Conservation (phyloP, 2,113 vertebrate genomes). For the Pithys albifrons region DNA sequence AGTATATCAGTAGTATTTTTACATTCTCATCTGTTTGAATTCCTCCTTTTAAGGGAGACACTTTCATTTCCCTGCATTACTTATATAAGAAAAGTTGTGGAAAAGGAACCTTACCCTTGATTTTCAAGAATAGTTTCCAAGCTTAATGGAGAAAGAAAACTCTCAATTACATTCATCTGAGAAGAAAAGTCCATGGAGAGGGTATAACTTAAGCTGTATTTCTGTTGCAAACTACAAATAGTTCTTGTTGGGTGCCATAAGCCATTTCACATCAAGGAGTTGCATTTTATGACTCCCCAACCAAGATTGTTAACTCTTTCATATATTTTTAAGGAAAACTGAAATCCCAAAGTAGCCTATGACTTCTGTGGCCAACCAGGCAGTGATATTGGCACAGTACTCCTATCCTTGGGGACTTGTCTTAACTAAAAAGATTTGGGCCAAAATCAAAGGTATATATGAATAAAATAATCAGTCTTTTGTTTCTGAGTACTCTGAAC, state of each 20-base stretch:
- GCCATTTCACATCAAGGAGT: background rate
- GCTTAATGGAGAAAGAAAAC: background rate
- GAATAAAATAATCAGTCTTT: background rate
- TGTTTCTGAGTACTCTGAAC: background rate
- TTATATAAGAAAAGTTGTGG: background rate
- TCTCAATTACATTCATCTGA: rapidly evolving
- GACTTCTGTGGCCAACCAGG: background rate
- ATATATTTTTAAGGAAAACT: background rate
- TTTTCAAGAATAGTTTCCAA: background rate
- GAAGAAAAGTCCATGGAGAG: background rate
- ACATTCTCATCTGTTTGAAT: background rate
- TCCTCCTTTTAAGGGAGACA: background rate
- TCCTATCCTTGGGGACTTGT: background rate
- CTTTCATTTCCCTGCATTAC: background rate
- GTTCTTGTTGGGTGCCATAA: background rate
- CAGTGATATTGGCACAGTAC: background rate
- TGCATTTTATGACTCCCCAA: background rate
- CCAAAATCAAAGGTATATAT: background rate
- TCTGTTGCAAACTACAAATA: background rate
- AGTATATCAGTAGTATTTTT: background rate
- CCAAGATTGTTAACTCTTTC: background rate
- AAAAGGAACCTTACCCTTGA: background rate
- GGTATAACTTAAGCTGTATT: background rate
- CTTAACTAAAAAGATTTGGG: background rate
- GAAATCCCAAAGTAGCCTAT: background rate